A percentile compares a stretch with the other conserved stretches of the same genome.
These are phyloP conservation scores for Criorhina ranunculi DNA, from an alignment of 2,888 invertebrate species.

Conservation along the genomic window DNA sequence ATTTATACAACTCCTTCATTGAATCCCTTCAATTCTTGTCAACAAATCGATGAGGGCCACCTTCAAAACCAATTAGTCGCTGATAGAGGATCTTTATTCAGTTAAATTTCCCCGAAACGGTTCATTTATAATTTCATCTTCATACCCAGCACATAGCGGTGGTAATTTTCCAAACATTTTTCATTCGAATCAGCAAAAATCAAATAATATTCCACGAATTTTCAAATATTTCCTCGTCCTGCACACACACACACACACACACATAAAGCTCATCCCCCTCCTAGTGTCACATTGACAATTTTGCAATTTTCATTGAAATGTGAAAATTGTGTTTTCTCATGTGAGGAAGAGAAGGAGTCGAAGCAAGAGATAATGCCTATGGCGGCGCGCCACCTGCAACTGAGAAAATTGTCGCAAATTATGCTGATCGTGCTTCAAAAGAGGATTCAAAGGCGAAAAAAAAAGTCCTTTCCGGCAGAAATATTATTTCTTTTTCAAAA, in stretches of 20 bases:
- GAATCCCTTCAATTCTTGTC: too few relatives aligned
- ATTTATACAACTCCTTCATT: too few relatives aligned
- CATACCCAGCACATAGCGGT: too few relatives aligned
- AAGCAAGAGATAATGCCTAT: conserved; percentile 64
- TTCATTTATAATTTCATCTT: too few relatives aligned
- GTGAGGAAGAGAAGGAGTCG: too few relatives aligned
- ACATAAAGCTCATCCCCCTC: too few relatives aligned
- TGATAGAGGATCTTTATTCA: too few relatives aligned
- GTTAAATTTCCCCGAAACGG: too few relatives aligned
- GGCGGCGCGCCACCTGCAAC: conserved; percentile 70
- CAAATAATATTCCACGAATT: conserved; percentile 2
- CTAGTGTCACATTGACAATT: conserved; percentile 66
- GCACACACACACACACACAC: not conserved
- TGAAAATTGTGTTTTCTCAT: conserved; percentile 66
- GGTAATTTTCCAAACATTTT: conserved; percentile 3
- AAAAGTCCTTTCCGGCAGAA: conserved; percentile 68
- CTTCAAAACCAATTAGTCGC: too few relatives aligned
- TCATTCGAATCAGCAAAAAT: not conserved
- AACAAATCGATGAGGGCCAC: too few relatives aligned
- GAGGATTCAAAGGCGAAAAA: conserved; percentile 59
- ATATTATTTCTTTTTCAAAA: conserved; percentile 66
- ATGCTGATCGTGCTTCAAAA: conserved; percentile 68
- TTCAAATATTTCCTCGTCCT: not conserved
- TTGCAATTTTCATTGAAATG: conserved; percentile 74
- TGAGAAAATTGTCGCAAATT: conserved; percentile 74